Evolutionary conservation across 2,113 vertebrate genomes (phyloP), one percentile per base, ranked within the genome.

Genomic region (Neopipo cinnamomea): DNA sequence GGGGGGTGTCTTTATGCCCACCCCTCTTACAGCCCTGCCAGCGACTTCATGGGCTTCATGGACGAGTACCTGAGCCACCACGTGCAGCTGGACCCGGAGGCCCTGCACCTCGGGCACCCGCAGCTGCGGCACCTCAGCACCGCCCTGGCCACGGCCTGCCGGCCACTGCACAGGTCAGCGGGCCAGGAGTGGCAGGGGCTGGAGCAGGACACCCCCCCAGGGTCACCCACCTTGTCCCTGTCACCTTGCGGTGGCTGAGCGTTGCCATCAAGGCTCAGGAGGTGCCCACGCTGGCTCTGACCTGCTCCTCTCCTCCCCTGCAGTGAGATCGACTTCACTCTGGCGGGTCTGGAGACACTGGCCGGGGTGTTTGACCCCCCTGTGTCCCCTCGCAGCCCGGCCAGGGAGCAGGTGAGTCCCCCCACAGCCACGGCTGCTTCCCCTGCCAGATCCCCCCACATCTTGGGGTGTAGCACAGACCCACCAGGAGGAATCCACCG

Each of bases 271-370:
- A 33, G 49, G 63, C 41, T 15, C 0, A 0, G 78, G 65, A 66
- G 65, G 7, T 21, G 24, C 13, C 53, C 10, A 7, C 0, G 0
- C 7, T 2, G 2, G 9, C 62, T 41, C 53, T 76, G 44, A 11
- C 46, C 58, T 0, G 0, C 66, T 92, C 12, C 22, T 86, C 79
- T 55, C 65, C 68, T 33, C 71, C 79, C 58, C 53, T 41, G 73
- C 98, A 99, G 99, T 73, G 98, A 99, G 97, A 98, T 99, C 19
- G 98, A 98, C 95, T 95, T 97, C 94, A 98, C 98, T 2, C 96
- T 98, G 79, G 97, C 96, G 2, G 98, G 98, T 86, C 96, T 99
- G 96, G 98, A 99, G 96, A 98, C 97, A 2, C 96, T 99, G 96
- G 98, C 98, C 55, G 98, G 98, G 78, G 98, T 99, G 52, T 99